These are phyloP conservation scores for Silvanus unidentatus DNA, from an alignment of 2,888 invertebrate species.

Conservation along the genomic window DNA sequence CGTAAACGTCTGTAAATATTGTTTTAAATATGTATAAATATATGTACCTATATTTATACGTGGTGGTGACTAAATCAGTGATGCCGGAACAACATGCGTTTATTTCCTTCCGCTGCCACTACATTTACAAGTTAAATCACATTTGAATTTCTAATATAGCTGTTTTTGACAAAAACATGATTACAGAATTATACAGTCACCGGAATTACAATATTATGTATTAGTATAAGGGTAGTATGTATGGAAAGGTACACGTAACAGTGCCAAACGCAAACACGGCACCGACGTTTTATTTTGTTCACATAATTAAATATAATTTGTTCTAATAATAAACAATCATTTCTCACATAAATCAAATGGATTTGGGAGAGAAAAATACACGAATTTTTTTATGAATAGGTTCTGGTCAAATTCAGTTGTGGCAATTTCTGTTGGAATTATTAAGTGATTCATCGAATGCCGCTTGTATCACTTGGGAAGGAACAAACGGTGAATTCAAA, in stretches of 20 bases:
- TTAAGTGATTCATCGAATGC: conserved; percentile 93
- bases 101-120: conserved; percentile 38
- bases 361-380: neutral
- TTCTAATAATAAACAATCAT: no score
- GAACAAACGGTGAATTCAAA: conserved; percentile 97
- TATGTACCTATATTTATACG: no score
- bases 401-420: conserved; percentile 96
- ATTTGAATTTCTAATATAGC: conserved; percentile 30
- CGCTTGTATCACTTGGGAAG: conserved; percentile 98
- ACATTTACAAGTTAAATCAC: conserved; percentile 34
- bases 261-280: conserved; percentile 12
- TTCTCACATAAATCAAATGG: no score
- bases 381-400: conserved; percentile 49
- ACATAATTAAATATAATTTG: conserved; percentile 15
- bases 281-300: conserved; percentile 30
- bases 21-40: no score
- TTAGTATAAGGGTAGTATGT: no score
- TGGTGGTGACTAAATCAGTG: conserved; percentile 4
- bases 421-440: conserved; percentile 97
- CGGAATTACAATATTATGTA: no score
- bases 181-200: conserved; percentile 28
- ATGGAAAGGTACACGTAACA: no score
- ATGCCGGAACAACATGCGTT: conserved; percentile 28
- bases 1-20: no score
- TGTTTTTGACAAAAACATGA: conserved; percentile 32